These are phyloP conservation scores for Idaea straminata DNA, from an alignment of 2,888 invertebrate species.

Conservation along the genomic window DNA sequence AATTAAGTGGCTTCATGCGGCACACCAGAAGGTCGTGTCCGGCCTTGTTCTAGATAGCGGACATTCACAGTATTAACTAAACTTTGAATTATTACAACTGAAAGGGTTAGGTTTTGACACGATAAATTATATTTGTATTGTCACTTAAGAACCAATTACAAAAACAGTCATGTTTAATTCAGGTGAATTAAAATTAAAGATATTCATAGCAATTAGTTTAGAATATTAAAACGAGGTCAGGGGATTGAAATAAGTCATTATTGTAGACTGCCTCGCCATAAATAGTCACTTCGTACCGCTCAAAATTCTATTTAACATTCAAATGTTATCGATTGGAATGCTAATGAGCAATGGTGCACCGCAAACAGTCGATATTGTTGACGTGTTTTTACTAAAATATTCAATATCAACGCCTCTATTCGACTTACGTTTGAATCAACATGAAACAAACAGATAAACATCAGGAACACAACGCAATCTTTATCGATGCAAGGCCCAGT, in stretches of 20 bases:
- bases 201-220: background rate
- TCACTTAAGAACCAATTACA: slow-evolving; percentile 4
- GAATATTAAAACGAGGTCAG: background rate
- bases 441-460: background rate
- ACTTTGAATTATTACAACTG: slow-evolving; percentile 57
- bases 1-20: slow-evolving; percentile 44
- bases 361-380: slow-evolving; percentile 9
- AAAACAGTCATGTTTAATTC: background rate
- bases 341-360: slow-evolving; percentile 27
- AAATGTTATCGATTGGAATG: slow-evolving; percentile 35
- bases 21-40: slow-evolving; percentile 48
- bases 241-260: background rate
- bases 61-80: slow-evolving; percentile 56
- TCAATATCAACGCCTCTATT: background rate
- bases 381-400: slow-evolving; percentile 18
- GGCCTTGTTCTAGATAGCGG: slow-evolving; percentile 65
- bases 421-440: background rate
- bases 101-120: slow-evolving; percentile 24
- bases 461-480: slow-evolving; percentile 27
- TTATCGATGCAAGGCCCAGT: slow-evolving; percentile 33
- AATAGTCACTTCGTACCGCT: slow-evolving; percentile 21
- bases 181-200: background rate
- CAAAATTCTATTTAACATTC: slow-evolving; percentile 31
- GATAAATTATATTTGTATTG: slow-evolving; percentile 17
- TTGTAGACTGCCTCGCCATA: slow-evolving; percentile 7